Conservation (phyloP, 1,140 invertebrate species). For the Drosophila lini region DNA sequence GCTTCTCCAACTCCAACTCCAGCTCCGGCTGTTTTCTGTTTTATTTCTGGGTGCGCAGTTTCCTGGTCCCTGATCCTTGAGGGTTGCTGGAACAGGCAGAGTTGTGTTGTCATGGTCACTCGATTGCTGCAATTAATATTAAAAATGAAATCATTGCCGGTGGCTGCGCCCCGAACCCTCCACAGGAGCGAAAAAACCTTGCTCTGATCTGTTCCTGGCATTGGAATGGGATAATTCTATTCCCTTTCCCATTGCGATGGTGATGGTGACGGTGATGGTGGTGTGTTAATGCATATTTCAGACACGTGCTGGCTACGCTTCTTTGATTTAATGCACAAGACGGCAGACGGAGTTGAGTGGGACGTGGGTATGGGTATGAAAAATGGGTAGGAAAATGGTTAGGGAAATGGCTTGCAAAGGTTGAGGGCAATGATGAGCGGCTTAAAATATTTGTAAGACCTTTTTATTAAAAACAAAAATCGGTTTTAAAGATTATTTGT, state of each 20-base stretch:
- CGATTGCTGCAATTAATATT: constrained; percentile 82
- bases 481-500: constrained; percentile 73
- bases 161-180: constrained; percentile 18
- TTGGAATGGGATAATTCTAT: constrained; percentile 31
- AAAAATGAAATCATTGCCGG: constrained; percentile 72
- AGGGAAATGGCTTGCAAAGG: constrained; percentile 1
- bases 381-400: constrained; percentile 8
- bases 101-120: constrained; percentile 70
- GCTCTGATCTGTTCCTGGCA: constrained; percentile 41
- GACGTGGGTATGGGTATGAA: not conserved
- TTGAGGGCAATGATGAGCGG: constrained; percentile 73
- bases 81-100: constrained; percentile 49
- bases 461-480: constrained; percentile 72
- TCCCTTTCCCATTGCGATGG: constrained; percentile 22
- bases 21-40: constrained; percentile 15
- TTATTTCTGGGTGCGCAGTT: constrained; percentile 34
- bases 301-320: constrained; percentile 78
- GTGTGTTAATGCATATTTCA: constrained; percentile 82
- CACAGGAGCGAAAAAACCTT: not conserved
- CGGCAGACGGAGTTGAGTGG: constrained; percentile 18
- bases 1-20: constrained; percentile 21
- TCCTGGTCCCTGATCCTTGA: constrained; percentile 39
- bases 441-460: constrained; percentile 78
- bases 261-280: constrained; percentile 50
- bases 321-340: constrained; percentile 70